These are phyloP conservation scores for Andrena haemorrhoa DNA, from an alignment of 2,888 invertebrate genomes.

Conservation along the genomic window DNA sequence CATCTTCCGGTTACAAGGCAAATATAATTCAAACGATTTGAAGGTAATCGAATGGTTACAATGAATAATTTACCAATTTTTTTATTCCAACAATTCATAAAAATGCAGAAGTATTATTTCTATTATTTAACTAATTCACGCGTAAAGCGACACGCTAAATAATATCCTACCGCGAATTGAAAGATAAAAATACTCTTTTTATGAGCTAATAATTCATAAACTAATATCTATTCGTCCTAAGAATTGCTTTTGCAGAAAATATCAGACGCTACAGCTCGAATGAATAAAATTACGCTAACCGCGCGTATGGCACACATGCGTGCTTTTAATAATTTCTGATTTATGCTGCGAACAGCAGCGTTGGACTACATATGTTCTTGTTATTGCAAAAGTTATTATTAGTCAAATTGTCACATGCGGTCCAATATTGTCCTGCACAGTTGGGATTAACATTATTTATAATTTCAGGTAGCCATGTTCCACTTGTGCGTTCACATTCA, in stretches of 20 bases:
- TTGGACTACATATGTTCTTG: background rate
- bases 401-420: background rate
- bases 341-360: background rate
- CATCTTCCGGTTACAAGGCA: slow-evolving; percentile 21
- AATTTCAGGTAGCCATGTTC: slow-evolving; percentile 68
- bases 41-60: background rate
- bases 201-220: too few relatives aligned
- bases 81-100: background rate
- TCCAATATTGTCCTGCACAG: background rate
- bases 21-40: slow-evolving; percentile 36
- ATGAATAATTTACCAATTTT: background rate
- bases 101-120: too few relatives aligned
- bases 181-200: background rate
- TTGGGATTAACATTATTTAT: slow-evolving; percentile 61
- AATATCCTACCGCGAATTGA: background rate
- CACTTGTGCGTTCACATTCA: slow-evolving; percentile 48
- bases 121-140: background rate
- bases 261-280: background rate
- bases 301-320: background rate
- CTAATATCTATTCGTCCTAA: background rate
- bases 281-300: too few relatives aligned
- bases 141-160: background rate
- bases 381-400: slow-evolving; percentile 26
- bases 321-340: slow-evolving; percentile 6
- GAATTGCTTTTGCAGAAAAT: background rate